phyloP scores from a whole-genome alignment of 2,797 vertebrate genomes.

The Telmatherina bonti region DNA sequence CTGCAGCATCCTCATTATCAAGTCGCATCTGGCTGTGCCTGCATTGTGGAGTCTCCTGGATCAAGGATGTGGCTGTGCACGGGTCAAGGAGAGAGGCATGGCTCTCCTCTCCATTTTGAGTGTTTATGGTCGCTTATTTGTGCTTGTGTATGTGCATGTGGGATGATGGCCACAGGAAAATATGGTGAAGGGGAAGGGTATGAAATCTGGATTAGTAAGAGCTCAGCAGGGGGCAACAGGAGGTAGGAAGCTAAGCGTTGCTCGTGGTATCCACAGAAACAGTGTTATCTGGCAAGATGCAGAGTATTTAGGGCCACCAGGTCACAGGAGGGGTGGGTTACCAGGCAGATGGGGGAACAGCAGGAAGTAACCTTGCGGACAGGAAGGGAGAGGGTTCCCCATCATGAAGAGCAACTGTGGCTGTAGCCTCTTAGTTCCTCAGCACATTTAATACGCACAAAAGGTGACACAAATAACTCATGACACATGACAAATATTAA shows the following conservation, averaged over 20 bases:
- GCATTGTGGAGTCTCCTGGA: conserved; percentile 21
- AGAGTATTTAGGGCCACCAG: conserved; percentile 62
- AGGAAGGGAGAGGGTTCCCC: conserved; percentile 79
- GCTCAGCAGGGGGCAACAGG: conserved; percentile 53
- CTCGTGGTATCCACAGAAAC: conserved; percentile 72
- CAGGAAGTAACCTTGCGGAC: conserved; percentile 86
- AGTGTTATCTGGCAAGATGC: conserved; percentile 76
- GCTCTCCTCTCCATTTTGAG: conserved; percentile 26
- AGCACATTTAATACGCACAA: conserved; percentile 37
- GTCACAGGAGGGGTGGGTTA: conserved; percentile 83
- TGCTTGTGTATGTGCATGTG: conserved; percentile 29
- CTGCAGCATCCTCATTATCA: conserved; percentile 44
- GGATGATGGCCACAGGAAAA: conserved; percentile 42
- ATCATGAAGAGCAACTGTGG: conserved; percentile 49
- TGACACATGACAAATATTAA: conserved; percentile 74
- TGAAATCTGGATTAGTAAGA: conserved; percentile 64
- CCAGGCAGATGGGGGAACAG: conserved; percentile 86
- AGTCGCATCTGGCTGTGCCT: conserved; percentile 39
- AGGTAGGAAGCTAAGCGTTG: conserved; percentile 52
- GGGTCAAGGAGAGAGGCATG: conserved; percentile 55
- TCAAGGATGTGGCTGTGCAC: conserved; percentile 47
- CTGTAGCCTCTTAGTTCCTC: conserved; percentile 29
- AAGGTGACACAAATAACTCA: conserved; percentile 76
- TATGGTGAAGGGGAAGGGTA: conserved; percentile 41
- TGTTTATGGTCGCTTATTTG: conserved; percentile 31